phyloP scores from a whole-genome alignment of 2,113 vertebrate genomes.

The Hippolais icterina region DNA sequence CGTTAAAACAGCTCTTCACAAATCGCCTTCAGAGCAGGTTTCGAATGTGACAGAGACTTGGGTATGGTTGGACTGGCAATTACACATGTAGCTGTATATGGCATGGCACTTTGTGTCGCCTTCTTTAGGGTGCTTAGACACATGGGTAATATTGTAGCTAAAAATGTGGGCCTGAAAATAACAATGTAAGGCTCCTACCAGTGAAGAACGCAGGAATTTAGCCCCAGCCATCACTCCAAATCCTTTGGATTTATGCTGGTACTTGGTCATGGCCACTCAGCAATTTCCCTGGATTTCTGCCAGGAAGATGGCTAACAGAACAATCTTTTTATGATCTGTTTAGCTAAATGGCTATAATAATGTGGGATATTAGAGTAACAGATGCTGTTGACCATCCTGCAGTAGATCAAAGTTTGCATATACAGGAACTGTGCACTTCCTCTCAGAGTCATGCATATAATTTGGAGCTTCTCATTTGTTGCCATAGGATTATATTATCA shows the following conservation, averaged over 20 bases:
- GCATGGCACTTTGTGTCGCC: background rate
- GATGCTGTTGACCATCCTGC: constrained; percentile 42
- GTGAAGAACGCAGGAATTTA: background rate
- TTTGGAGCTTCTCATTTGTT: constrained; percentile 36
- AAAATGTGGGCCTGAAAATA: background rate
- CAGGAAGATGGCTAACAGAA: constrained; percentile 21
- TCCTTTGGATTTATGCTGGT: background rate
- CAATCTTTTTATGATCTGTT: constrained; percentile 35
- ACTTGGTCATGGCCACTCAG: background rate
- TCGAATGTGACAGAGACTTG: background rate
- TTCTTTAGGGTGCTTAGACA: background rate
- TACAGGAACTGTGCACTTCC: constrained; percentile 31
- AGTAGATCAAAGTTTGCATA: constrained; percentile 22
- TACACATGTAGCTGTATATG: background rate
- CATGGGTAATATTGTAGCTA: background rate
- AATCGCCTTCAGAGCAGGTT: background rate
- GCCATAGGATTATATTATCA: background rate
- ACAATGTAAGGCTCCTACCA: background rate
- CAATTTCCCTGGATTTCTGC: constrained; percentile 1
- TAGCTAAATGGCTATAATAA: constrained; percentile 37
- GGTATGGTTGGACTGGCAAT: background rate
- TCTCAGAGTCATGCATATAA: background rate
- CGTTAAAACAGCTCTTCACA: background rate
- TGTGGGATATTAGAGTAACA: constrained; percentile 12
- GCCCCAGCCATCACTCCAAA: background rate